Evolutionary conservation across 2,113 vertebrate genomes (phyloP).

Genomic region (Nothoprocta pentlandii): DNA sequence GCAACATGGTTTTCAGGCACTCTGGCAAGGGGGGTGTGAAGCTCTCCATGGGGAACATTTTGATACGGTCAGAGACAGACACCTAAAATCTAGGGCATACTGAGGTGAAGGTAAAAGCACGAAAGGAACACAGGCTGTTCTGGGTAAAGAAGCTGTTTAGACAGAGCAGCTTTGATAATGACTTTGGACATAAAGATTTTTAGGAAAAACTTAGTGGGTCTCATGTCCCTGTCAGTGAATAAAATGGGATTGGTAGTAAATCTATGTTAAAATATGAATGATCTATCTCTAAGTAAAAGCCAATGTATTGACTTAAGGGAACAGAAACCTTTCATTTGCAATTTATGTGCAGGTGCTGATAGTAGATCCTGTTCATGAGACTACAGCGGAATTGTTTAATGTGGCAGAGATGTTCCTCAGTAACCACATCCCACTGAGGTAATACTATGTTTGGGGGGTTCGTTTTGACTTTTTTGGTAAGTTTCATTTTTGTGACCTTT

Average conservation of each 20-base stretch:
- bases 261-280: background rate
- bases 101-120: background rate
- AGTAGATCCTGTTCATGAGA: constrained; percentile 89
- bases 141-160: background rate
- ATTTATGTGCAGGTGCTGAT: constrained; percentile 87
- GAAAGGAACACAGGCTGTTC: background rate
- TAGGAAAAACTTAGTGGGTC: background rate
- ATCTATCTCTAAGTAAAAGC: background rate
- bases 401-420: constrained; percentile 97
- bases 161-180: background rate
- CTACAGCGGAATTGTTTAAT: constrained; percentile 87
- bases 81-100: background rate
- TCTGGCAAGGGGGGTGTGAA: background rate
- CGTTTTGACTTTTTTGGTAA: background rate
- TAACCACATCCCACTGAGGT: constrained; percentile 97
- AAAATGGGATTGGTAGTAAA: background rate
- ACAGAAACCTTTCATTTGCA: background rate
- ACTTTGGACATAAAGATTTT: background rate
- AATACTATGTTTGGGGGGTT: background rate
- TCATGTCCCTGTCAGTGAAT: background rate
- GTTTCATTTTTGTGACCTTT: background rate
- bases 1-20: background rate
- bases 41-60: background rate
- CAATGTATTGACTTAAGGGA: background rate
- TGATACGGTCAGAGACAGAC: background rate